Conservation (phyloP, 2,888 invertebrate genomes). For the Schizaphis graminum region DNA sequence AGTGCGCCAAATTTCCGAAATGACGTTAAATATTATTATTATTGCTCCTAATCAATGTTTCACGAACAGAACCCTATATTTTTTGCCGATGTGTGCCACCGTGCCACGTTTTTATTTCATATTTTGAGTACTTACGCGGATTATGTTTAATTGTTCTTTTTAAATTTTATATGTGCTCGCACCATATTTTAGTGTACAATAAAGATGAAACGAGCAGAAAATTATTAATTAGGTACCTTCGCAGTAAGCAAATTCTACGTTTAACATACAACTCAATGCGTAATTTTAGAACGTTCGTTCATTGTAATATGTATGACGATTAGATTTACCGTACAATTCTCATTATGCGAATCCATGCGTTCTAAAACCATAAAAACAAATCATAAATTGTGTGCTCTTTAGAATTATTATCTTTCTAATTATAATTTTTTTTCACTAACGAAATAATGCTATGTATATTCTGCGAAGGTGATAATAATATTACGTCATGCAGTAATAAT, state of each 20-base stretch:
- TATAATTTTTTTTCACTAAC: not conserved
- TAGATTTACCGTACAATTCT: not conserved
- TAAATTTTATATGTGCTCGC: not conserved
- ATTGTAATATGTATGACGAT: not conserved
- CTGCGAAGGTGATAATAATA: not conserved
- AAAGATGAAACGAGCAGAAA: not conserved
- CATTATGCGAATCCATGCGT: not conserved
- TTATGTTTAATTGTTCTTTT: not conserved
- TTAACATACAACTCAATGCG: not conserved
- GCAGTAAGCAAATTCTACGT: no score
- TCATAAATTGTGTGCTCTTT: not conserved
- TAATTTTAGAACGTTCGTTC: rapidly evolving
- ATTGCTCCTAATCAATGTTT: not conserved
- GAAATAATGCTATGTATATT: not conserved
- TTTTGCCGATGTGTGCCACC: not conserved
- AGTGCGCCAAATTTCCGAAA: not conserved
- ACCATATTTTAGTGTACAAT: not conserved
- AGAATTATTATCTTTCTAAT: not conserved
- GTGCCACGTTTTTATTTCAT: not conserved
- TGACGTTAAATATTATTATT: not conserved
- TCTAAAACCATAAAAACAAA: not conserved
- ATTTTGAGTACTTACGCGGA: not conserved
- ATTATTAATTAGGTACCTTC: not conserved
- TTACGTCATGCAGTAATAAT: not conserved
- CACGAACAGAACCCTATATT: not conserved